These are phyloP conservation scores for Macrobrachium nipponense DNA, from an alignment of 1,140 invertebrate species.

Conservation along the genomic window DNA sequence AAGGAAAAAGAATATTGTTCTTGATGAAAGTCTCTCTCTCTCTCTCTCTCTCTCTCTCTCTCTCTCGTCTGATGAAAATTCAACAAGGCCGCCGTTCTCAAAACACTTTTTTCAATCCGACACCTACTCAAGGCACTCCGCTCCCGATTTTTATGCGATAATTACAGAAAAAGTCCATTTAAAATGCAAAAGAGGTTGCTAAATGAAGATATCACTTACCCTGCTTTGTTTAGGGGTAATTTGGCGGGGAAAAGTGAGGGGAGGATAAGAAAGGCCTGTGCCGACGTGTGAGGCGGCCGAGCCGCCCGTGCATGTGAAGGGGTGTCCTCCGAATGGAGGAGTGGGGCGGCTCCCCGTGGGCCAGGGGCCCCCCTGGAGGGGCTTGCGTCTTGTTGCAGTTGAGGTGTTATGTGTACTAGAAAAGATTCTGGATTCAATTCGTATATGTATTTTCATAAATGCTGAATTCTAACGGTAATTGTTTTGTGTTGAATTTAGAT, in stretches of 20 bases:
- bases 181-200: conserved; percentile 56
- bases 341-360: too few relatives aligned
- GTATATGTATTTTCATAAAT: too few relatives aligned
- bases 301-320: too few relatives aligned
- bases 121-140: conserved; percentile 39
- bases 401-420: too few relatives aligned
- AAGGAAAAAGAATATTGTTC: neutral
- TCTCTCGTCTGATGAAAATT: conserved; percentile 25
- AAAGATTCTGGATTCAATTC: too few relatives aligned
- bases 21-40: neutral
- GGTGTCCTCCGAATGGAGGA: too few relatives aligned
- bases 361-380: too few relatives aligned
- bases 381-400: too few relatives aligned
- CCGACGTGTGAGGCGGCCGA: neutral
- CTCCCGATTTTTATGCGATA: conserved; percentile 51
- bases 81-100: conserved; percentile 29
- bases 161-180: conserved; percentile 58
- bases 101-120: conserved; percentile 45
- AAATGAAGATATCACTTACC: conserved; percentile 59
- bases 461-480: too few relatives aligned
- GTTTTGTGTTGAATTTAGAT: too few relatives aligned
- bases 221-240: conserved; percentile 53
- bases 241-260: conserved; percentile 16
- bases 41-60: too few relatives aligned
- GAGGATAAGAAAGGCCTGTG: neutral